Percentiles rank a stretch among this genome's conserved stretches.
Conservation (phyloP, 2,113 vertebrate species). For the Odontesthes bonariensis region DNA sequence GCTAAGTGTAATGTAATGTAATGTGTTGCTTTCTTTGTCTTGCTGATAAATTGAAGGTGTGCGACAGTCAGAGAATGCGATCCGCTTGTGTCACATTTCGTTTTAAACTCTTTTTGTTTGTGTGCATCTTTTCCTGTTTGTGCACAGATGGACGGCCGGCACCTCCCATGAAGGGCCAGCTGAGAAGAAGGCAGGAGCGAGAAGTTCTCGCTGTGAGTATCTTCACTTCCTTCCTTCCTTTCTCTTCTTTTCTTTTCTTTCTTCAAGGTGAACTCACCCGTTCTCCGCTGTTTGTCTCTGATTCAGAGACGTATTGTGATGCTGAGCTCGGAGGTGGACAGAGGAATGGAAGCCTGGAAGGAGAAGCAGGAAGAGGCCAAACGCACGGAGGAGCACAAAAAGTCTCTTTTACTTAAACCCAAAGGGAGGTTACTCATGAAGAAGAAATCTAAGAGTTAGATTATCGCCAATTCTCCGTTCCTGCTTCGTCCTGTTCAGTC, state of each 20-base stretch:
- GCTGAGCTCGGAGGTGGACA: slow-evolving; percentile 86
- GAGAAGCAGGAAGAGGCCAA: slow-evolving; percentile 68
- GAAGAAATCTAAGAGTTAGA: slow-evolving; percentile 54
- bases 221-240: not conserved
- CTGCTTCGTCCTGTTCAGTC: not conserved
- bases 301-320: slow-evolving; percentile 87
- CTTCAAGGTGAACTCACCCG: too few relatives aligned
- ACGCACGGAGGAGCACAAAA: slow-evolving; percentile 68
- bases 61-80: too few relatives aligned
- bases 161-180: slow-evolving; percentile 86
- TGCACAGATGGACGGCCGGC: slow-evolving; percentile 87
- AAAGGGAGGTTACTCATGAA: slow-evolving; percentile 83
- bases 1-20: too few relatives aligned
- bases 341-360: slow-evolving; percentile 82
- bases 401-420: slow-evolving; percentile 82
- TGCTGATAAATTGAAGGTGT: too few relatives aligned
- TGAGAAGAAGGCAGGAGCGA: slow-evolving; percentile 81
- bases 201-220: slow-evolving; percentile 85
- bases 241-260: not conserved
- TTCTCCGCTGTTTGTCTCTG: not conserved
- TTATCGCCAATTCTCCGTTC: not conserved
- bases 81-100: not conserved
- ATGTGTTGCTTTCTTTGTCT: too few relatives aligned
- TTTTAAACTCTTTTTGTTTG: not conserved
- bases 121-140: not conserved